phyloP scores from a whole-genome alignment of 2,797 vertebrate genomes.

The Chrosomus eos region DNA sequence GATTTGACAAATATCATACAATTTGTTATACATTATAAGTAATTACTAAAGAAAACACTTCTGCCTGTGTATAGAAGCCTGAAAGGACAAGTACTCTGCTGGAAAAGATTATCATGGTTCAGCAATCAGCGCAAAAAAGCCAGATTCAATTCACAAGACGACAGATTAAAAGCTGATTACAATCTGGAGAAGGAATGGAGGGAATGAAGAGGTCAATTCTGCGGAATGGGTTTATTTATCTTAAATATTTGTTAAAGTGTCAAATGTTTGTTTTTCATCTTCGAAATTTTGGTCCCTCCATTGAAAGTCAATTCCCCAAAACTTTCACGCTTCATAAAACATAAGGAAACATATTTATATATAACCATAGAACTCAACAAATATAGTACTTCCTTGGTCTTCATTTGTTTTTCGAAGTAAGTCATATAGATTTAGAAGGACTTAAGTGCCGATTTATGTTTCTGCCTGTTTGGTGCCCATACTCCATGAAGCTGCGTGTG shows the following conservation, averaged over 20 bases:
- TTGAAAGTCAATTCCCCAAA: not conserved
- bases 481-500: too few species aligned
- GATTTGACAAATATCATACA: not conserved
- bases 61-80: not conserved
- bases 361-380: not conserved
- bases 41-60: not conserved
- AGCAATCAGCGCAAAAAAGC: not conserved
- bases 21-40: not conserved
- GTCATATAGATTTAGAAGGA: not conserved
- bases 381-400: not conserved
- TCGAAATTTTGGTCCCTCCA: not conserved
- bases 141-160: slow-evolving; percentile 71
- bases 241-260: slow-evolving; percentile 12
- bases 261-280: not conserved
- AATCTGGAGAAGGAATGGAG: slow-evolving; percentile 35
- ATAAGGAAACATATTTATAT: not conserved
- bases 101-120: slow-evolving; percentile 45
- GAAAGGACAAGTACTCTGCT: not conserved
- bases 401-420: not conserved
- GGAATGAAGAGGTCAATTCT: slow-evolving; percentile 49
- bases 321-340: not conserved
- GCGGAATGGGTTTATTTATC: not conserved
- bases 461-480: too few species aligned
- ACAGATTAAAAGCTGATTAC: slow-evolving; percentile 71
- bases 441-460: not conserved